A percentile compares a stretch with the other conserved stretches of the same genome.
phyloP scores from a whole-genome alignment of 2,888 invertebrate genomes.

The Drosophila neutralis region DNA sequence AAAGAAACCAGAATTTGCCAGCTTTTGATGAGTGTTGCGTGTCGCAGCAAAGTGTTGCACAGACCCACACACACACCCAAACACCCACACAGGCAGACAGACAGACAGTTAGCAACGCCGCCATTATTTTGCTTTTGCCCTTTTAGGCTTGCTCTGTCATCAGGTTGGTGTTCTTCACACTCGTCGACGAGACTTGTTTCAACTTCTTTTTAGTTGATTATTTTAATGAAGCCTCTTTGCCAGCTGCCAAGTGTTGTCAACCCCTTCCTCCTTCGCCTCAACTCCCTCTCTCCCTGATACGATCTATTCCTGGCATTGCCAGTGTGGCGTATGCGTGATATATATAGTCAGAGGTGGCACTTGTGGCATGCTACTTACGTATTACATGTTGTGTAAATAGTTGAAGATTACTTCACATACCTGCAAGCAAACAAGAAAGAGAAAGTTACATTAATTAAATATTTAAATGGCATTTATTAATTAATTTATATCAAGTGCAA shows the following conservation, averaged over 20 bases:
- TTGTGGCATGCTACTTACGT: slow-evolving; percentile 57
- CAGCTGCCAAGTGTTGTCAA: slow-evolving; percentile 36
- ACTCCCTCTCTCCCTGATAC: background rate
- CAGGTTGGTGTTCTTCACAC: slow-evolving; percentile 39
- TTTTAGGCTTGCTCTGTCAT: slow-evolving; percentile 36
- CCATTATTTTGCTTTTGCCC: slow-evolving; percentile 28
- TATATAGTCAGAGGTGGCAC: slow-evolving; percentile 21
- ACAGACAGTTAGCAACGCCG: slow-evolving; percentile 8
- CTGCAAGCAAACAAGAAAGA: slow-evolving; percentile 59
- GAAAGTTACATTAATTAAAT: slow-evolving; percentile 38
- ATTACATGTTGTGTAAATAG: slow-evolving; percentile 22
- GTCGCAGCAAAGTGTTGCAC: slow-evolving; percentile 54
- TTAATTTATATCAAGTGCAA: background rate
- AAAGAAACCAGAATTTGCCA: slow-evolving; percentile 52
- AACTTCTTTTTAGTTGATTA: slow-evolving; percentile 60
- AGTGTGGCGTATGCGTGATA: slow-evolving; percentile 41
- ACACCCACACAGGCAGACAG: slow-evolving; percentile 1
- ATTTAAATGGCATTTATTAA: slow-evolving; percentile 3
- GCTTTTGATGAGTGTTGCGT: slow-evolving; percentile 63
- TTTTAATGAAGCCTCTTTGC: slow-evolving; percentile 65
- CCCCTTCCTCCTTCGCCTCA: background rate
- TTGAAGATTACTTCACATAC: slow-evolving; percentile 59
- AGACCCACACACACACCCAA: slow-evolving; percentile 7
- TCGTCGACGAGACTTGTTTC: slow-evolving; percentile 31
- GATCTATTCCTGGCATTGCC: background rate